Conservation (phyloP, 2,113 vertebrate species). For the Xiphorhynchus elegans region DNA sequence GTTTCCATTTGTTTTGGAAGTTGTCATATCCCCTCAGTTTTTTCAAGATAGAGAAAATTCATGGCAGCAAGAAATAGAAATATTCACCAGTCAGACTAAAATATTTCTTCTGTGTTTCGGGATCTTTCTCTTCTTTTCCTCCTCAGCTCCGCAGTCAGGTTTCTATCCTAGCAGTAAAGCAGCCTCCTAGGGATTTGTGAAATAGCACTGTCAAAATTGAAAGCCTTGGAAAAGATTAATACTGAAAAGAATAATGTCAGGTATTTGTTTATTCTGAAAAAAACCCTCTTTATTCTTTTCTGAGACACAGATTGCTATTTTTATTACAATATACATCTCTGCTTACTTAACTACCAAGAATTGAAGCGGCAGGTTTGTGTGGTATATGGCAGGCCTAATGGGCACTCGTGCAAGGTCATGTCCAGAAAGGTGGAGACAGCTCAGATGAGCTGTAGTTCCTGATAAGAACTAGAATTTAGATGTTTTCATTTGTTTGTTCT, state of each 20-base stretch:
- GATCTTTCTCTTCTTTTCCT: neutral
- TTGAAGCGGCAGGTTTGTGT: neutral
- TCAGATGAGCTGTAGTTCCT: neutral
- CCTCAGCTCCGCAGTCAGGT: neutral
- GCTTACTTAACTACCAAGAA: neutral
- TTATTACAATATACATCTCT: neutral
- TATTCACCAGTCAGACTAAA: neutral
- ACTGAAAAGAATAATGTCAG: neutral
- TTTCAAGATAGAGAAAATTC: conserved; percentile 10
- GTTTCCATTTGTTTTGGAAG: conserved; percentile 10
- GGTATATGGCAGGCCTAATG: neutral
- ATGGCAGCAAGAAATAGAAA: neutral
- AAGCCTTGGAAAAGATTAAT: conserved; percentile 23
- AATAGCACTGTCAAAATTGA: conserved; percentile 26
- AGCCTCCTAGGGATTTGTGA: conserved; percentile 31
- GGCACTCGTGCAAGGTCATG: neutral
- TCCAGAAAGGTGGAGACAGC: neutral
- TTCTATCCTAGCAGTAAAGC: conserved; percentile 15
- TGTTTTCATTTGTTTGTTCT: neutral
- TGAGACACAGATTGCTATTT: neutral
- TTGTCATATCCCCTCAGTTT: neutral
- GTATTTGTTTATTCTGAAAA: conserved; percentile 22
- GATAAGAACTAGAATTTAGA: neutral
- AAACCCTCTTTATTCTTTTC: neutral
- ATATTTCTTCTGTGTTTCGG: neutral